Evolutionary conservation across 2,113 vertebrate genomes (phyloP), one percentile per base, ranked within the genome.

Genomic region (Pheucticus melanocephalus): DNA sequence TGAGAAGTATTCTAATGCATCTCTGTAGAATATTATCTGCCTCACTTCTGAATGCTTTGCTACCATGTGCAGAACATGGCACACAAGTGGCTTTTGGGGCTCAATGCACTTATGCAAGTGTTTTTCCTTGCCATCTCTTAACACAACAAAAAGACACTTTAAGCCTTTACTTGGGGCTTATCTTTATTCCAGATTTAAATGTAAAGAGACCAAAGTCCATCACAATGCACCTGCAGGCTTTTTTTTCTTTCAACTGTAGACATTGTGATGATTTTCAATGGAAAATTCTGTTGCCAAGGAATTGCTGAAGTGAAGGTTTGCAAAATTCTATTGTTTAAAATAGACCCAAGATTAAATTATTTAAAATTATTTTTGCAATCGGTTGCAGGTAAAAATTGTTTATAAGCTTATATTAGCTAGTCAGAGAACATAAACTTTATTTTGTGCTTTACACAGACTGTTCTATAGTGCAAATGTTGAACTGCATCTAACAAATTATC

Each of bases 1-100:
- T 96, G 95, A 90, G 90, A 93, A 96, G 53, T 68, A 92, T 93
- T 95, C 57, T 96, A 96, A 96, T 95, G 96, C 39, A 86, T 96
- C 96, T 97, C 96, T 78, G 77, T 81, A 93, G 95, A 94, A 76
- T 86, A 96, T 92, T 86, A 75, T 92, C 79, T 92, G 60, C 76
- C 80, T 96, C 54, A 48, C 82, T 88, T 93, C 88, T 78, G 90
- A 92, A 84, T 84, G 88, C 80, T 93, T 81, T 96, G 85, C 90
- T 94, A 18, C 85, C 7, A 7, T 60, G 90, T 90, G 88, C 88
- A 93, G 94, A 95, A 86, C 94, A 93, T 53, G 53, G 92, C 89
- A 95, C 95, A 88, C 92, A 95, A 97, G 92, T 93, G 94, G 80
- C 94, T 96, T 93, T 92, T 35, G 80, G 82, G 76, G 69, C 71